Conservation (phyloP, 2,888 invertebrate species). For the Drosophila tanythrix region DNA sequence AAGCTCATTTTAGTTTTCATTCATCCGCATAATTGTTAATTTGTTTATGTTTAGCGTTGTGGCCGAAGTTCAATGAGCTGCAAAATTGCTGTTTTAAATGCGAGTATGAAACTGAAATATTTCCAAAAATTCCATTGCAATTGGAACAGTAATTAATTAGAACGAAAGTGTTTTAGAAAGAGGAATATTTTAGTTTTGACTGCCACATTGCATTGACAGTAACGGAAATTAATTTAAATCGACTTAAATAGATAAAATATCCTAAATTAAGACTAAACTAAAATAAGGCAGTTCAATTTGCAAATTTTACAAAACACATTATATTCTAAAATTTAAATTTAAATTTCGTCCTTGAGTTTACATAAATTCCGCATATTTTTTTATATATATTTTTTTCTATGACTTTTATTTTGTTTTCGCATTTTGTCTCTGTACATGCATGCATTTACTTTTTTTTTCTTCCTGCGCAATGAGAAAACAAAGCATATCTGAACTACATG, state of each 20-base stretch:
- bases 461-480: slow-evolving; percentile 16
- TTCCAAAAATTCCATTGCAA: slow-evolving; percentile 8
- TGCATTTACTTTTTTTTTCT: slow-evolving; percentile 9
- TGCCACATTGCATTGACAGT: background rate
- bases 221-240: background rate
- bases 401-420: slow-evolving; percentile 36
- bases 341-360: background rate
- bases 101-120: slow-evolving; percentile 1
- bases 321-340: background rate
- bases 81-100: slow-evolving; percentile 36
- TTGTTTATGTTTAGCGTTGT: slow-evolving; percentile 34
- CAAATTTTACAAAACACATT: background rate
- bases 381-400: slow-evolving; percentile 23
- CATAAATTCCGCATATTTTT: slow-evolving; percentile 9
- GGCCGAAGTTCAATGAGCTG: slow-evolving; percentile 49
- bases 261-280: background rate
- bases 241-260: background rate
- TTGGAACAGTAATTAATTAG: background rate
- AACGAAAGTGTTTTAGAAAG: too few species aligned
- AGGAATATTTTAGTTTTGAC: too few species aligned
- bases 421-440: slow-evolving; percentile 16
- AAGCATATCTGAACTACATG: slow-evolving; percentile 41
- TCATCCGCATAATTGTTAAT: slow-evolving; percentile 49
- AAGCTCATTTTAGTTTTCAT: slow-evolving; percentile 41
- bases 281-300: background rate